phyloP scores from a whole-genome alignment of 1,140 invertebrate species.

The Bombus picipes region DNA sequence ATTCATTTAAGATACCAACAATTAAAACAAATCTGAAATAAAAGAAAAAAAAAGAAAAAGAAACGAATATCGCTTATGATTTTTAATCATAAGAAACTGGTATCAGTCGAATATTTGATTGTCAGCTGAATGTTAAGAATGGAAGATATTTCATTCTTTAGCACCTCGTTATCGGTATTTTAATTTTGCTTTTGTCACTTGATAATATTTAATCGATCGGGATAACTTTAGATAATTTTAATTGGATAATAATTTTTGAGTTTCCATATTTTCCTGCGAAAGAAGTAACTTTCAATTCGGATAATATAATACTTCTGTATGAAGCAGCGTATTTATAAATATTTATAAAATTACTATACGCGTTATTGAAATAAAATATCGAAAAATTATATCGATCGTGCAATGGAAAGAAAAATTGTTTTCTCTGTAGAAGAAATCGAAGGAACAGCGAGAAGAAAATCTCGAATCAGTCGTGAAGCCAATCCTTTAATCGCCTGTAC shows the following conservation, averaged over 20 bases:
- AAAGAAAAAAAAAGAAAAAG: too few species aligned
- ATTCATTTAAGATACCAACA: too few species aligned
- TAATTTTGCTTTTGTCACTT: neutral
- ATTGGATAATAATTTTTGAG: neutral
- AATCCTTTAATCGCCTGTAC: slow-evolving; percentile 71
- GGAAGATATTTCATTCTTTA: neutral
- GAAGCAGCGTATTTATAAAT: neutral
- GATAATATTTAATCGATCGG: neutral
- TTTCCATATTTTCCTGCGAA: neutral
- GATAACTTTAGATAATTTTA: neutral
- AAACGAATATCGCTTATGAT: too few species aligned
- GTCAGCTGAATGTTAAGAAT: neutral
- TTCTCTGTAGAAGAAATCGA: too few species aligned
- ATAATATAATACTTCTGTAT: too few species aligned
- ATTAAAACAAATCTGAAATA: too few species aligned
- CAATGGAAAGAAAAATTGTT: neutral
- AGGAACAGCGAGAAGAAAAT: slow-evolving; percentile 4
- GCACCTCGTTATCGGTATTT: neutral
- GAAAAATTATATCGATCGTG: neutral
- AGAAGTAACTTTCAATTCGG: neutral
- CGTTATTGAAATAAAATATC: neutral
- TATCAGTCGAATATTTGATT: too few species aligned
- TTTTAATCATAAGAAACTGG: too few species aligned
- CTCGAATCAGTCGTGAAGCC: slow-evolving; percentile 55
- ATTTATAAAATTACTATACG: neutral